A percentile compares a stretch with the other conserved stretches of the same genome.
phyloP scores from a whole-genome alignment of 2,113 vertebrate species.

The Scolopax mira region DNA sequence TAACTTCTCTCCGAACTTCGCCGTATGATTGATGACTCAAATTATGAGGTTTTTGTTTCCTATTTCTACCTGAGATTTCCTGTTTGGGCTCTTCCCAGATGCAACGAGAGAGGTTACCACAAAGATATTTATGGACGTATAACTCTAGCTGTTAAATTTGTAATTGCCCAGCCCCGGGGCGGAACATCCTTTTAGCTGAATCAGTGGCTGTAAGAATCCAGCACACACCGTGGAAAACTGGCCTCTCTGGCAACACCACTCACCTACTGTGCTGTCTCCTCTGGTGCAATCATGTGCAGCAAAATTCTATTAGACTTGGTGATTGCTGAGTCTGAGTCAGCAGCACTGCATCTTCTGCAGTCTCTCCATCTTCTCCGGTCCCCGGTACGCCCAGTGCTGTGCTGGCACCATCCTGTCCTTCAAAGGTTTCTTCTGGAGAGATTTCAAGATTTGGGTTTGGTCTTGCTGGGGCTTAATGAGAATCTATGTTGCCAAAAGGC shows the following conservation, averaged over 20 bases:
- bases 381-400: background rate
- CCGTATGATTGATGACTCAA: conserved; percentile 43
- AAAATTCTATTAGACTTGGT: background rate
- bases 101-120: conserved; percentile 40
- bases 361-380: background rate
- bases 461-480: background rate
- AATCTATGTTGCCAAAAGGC: background rate
- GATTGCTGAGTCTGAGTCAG: background rate
- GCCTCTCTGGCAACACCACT: background rate
- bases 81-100: conserved; percentile 53
- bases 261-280: background rate
- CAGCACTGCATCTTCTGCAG: background rate
- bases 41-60: conserved; percentile 55
- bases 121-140: conserved; percentile 52
- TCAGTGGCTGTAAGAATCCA: conserved; percentile 24
- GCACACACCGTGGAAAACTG: background rate
- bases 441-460: background rate
- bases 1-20: conserved; percentile 25
- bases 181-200: conserved; percentile 50
- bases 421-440: background rate
- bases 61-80: conserved; percentile 65
- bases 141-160: conserved; percentile 52
- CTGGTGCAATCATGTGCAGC: background rate
- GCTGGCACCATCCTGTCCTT: background rate
- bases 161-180: conserved; percentile 51